These are phyloP conservation scores for Eptesicus fuscus DNA, from an alignment of 2,113 vertebrate genomes.

Conservation along the genomic window DNA sequence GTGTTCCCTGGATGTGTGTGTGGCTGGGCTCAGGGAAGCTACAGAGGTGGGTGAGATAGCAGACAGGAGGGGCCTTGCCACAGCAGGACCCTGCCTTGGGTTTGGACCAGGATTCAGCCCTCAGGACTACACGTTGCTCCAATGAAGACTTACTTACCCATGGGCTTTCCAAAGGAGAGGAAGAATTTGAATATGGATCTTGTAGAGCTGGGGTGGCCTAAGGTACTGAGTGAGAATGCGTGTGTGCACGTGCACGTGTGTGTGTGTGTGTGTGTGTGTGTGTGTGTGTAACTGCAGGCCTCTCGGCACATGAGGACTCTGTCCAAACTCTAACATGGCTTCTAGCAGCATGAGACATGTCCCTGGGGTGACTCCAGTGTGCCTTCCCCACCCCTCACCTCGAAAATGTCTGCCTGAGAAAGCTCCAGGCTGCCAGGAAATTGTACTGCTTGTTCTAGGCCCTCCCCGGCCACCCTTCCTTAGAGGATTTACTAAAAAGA, in stretches of 20 bases:
- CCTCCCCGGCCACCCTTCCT: neutral
- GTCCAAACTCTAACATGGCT: neutral
- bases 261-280: neutral
- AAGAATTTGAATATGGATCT: neutral
- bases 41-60: neutral
- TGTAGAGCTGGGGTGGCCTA: neutral
- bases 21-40: neutral
- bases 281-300: neutral
- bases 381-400: too few species aligned
- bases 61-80: neutral
- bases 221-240: neutral
- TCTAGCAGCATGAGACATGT: neutral
- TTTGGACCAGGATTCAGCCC: neutral
- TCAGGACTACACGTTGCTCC: neutral
- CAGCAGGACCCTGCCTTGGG: neutral
- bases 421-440: neutral
- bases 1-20: neutral
- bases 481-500: neutral
- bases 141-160: neutral
- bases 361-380: neutral
- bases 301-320: neutral
- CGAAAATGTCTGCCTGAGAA: neutral
- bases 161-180: neutral
- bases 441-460: neutral
- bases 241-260: neutral